A percentile compares a stretch with the other conserved stretches of the same genome.
These are phyloP conservation scores for Rafetus swinhoei DNA, from an alignment of 2,113 vertebrate genomes.

Conservation along the genomic window DNA sequence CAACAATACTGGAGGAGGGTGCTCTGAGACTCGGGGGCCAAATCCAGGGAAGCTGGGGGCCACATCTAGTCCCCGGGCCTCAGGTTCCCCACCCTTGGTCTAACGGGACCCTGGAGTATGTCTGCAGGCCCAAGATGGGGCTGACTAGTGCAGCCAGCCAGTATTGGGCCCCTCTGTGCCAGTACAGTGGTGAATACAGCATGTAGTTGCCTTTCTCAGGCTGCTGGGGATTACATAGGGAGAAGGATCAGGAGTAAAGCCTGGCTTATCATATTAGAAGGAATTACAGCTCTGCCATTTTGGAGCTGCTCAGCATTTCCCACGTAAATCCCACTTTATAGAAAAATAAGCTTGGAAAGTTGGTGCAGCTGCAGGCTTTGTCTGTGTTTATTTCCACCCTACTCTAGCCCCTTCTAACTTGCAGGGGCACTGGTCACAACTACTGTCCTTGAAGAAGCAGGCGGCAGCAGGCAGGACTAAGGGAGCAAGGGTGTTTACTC, in stretches of 20 bases:
- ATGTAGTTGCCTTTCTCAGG: not conserved
- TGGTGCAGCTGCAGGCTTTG: not conserved
- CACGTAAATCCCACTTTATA: no score
- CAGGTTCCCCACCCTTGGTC: no score
- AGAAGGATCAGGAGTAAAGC: not conserved
- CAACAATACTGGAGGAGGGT: no score
- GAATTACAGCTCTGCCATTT: not conserved
- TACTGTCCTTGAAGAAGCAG: not conserved
- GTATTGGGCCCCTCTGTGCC: not conserved
- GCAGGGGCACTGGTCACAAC: not conserved
- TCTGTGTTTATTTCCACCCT: not conserved
- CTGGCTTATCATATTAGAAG: not conserved
- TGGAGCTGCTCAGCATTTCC: not conserved
- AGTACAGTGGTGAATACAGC: not conserved
- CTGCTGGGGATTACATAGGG: not conserved
- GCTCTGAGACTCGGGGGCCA: no score
- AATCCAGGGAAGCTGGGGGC: no score
- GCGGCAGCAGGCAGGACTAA: not conserved
- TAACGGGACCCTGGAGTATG: not conserved
- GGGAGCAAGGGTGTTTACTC: not conserved
- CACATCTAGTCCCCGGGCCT: no score
- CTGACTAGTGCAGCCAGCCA: not conserved
- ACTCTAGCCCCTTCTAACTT: not conserved
- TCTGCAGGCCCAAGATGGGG: not conserved
- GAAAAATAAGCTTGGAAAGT: not conserved